Conservation (phyloP, 2,888 invertebrate species). For the Dryococelus australis region DNA sequence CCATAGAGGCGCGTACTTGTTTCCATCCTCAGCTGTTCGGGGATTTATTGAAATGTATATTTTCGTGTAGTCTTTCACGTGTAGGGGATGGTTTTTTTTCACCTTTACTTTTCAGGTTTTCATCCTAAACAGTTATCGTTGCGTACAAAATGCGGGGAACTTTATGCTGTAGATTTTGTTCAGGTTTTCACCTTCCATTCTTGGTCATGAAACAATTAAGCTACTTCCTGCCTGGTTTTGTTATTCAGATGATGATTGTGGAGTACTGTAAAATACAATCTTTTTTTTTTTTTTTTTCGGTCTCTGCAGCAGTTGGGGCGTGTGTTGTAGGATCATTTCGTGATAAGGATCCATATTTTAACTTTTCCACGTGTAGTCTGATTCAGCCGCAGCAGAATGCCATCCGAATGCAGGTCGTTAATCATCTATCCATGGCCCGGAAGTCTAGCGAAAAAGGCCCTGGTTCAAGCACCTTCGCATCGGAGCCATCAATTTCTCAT, state of each 20-base stretch:
- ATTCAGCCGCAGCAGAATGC: neutral
- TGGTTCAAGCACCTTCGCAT: neutral
- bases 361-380: neutral
- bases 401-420: neutral
- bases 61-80: neutral
- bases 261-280: no score
- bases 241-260: neutral
- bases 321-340: neutral
- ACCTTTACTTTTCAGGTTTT: neutral
- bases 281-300: no score
- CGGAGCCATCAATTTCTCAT: neutral
- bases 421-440: neutral
- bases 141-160: no score
- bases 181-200: no score
- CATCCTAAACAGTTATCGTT: no score
- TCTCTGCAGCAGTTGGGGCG: no score
- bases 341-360: neutral
- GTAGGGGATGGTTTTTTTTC: neutral
- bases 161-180: no score
- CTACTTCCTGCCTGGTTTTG: neutral
- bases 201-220: no score
- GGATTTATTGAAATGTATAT: neutral
- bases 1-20: neutral
- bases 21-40: neutral
- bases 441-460: neutral